Evolutionary conservation across 2,797 vertebrate species (phyloP).

Genomic region (Psittacula echo): DNA sequence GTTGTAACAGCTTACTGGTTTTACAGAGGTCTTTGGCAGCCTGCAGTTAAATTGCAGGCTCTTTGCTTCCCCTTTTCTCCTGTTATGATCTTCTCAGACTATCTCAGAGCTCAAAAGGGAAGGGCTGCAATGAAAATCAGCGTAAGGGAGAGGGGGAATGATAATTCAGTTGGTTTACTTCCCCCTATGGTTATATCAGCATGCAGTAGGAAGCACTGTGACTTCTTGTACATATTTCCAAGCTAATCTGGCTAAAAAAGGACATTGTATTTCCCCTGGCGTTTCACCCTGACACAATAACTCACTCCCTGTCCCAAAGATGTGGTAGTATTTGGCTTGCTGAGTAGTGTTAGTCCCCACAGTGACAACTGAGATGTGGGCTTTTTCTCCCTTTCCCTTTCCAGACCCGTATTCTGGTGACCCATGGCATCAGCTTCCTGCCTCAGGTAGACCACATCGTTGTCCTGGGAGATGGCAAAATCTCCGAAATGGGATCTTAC

Average conservation of each 20-base stretch:
- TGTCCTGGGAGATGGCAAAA: slow-evolving; percentile 88
- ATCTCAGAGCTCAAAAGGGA: neutral
- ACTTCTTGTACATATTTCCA: neutral
- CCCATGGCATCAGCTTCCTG: slow-evolving; percentile 93
- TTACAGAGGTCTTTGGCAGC: neutral
- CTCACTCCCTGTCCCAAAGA: neutral
- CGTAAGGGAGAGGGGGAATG: neutral
- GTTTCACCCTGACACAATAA: neutral
- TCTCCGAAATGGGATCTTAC: slow-evolving; percentile 94
- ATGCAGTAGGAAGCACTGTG: neutral
- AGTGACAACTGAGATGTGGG: neutral
- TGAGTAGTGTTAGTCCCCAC: neutral
- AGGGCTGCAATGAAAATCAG: neutral
- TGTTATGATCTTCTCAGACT: neutral
- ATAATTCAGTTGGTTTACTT: neutral
- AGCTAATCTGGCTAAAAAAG: neutral
- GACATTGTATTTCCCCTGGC: neutral
- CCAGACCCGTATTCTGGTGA: slow-evolving; percentile 94
- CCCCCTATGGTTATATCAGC: neutral
- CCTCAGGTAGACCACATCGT: slow-evolving; percentile 92
- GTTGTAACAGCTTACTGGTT: neutral
- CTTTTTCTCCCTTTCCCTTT: neutral
- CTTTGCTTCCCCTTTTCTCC: neutral
- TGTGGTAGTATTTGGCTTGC: neutral
- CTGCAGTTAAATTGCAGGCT: neutral